These are phyloP conservation scores for Acropternis orthonyx DNA, from an alignment of 2,797 vertebrate genomes.

Conservation along the genomic window DNA sequence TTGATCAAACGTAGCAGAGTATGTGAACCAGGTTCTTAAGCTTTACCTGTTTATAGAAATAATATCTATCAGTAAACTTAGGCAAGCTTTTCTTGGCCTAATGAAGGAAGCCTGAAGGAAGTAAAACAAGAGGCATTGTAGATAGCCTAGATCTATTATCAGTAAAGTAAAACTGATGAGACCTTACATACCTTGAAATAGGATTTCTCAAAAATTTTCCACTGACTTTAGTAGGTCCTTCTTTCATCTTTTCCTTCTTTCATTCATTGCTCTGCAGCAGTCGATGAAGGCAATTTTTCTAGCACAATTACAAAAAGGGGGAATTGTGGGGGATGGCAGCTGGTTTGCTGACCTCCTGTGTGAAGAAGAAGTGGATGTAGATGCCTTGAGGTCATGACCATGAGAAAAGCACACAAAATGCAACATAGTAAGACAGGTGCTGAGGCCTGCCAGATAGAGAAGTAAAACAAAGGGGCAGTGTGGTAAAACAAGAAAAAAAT, in stretches of 20 bases:
- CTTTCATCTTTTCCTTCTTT: not conserved
- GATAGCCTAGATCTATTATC: not conserved
- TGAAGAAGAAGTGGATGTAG: no score
- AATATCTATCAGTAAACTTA: not conserved
- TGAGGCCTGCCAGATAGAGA: no score
- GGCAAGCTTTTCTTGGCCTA: not conserved
- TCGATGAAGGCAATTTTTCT: no score
- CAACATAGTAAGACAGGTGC: no score
- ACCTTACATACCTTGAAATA: not conserved
- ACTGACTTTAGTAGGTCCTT: not conserved
- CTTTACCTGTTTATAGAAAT: not conserved
- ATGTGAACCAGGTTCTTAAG: not conserved
- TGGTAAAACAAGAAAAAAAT: no score
- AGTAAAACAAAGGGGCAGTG: no score
- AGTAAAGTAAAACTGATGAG: not conserved
- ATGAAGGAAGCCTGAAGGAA: not conserved
- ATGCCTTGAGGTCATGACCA: no score
- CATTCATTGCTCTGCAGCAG: not conserved
- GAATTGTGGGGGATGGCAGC: no score
- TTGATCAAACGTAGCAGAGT: not conserved
- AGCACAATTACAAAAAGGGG: no score
- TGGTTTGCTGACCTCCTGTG: no score
- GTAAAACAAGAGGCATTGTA: not conserved
- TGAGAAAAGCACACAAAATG: no score
- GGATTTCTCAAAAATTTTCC: not conserved